Conservation (phyloP, 2,888 invertebrate genomes). For the Caenorhabditis uteleia region DNA sequence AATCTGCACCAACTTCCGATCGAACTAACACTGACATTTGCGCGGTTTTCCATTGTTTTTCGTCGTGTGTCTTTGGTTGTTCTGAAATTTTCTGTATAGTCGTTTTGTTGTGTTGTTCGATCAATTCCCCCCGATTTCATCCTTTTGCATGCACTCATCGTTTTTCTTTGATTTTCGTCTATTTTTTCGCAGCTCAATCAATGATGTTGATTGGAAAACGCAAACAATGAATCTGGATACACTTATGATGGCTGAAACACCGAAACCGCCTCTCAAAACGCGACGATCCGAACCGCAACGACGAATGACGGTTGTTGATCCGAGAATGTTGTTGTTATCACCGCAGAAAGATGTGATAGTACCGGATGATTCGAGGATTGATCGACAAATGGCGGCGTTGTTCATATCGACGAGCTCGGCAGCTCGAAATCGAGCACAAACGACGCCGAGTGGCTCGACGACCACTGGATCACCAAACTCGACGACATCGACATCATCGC, state of each 20-base stretch:
- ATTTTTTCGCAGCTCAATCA: neutral
- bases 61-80: neutral
- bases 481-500: constrained; percentile 21
- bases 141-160: too few species aligned
- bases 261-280: too few species aligned
- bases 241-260: neutral
- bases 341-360: too few species aligned
- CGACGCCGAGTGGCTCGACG: constrained; percentile 19
- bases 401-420: constrained; percentile 20
- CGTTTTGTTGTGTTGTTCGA: neutral
- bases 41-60: neutral
- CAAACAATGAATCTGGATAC: constrained; percentile 2
- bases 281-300: neutral
- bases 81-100: too few species aligned
- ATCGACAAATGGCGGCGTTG: constrained; percentile 15
- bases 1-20: too few species aligned
- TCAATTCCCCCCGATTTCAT: too few species aligned
- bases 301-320: neutral
- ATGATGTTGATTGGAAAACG: neutral
- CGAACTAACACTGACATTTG: too few species aligned
- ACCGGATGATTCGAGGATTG: neutral
- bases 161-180: neutral
- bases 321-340: too few species aligned
- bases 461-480: constrained; percentile 20
- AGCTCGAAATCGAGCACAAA: constrained; percentile 1